Conservation (phyloP, 2,888 invertebrate genomes). For the Linnaemya vulpina region DNA sequence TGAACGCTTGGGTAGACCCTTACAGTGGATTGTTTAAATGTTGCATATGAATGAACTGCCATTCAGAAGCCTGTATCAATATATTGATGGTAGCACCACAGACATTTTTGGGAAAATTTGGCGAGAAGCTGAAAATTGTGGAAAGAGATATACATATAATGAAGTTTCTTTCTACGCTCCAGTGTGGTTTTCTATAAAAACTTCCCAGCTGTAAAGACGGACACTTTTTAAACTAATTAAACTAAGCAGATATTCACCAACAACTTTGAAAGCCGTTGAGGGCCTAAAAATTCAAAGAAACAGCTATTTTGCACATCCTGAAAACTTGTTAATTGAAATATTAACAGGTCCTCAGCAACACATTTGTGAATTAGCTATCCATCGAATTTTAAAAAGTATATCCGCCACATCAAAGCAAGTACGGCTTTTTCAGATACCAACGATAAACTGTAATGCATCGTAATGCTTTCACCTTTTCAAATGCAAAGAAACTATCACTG, state of each 20-base stretch:
- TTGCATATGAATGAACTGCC: too few relatives aligned
- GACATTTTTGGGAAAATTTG: slow-evolving; percentile 7
- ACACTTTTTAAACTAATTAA: neutral
- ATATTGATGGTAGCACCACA: too few relatives aligned
- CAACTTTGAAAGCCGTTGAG: too few relatives aligned
- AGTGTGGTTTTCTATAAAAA: slow-evolving; percentile 23
- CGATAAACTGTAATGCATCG: slow-evolving; percentile 18
- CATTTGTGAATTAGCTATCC: too few relatives aligned
- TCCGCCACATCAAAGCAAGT: slow-evolving; percentile 4
- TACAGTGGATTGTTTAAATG: too few relatives aligned
- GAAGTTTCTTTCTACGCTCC: neutral
- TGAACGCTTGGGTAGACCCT: too few relatives aligned
- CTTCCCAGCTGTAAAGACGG: neutral
- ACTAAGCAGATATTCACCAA: neutral
- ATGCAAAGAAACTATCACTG: slow-evolving; percentile 9
- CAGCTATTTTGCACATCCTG: too few relatives aligned
- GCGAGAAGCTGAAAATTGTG: slow-evolving; percentile 8
- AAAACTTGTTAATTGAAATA: neutral
- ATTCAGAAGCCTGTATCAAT: too few relatives aligned
- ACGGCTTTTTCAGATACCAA: slow-evolving; percentile 29
- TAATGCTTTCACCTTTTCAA: slow-evolving; percentile 10
- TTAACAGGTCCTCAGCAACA: too few relatives aligned
- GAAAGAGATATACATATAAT: slow-evolving; percentile 9
- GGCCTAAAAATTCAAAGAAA: too few relatives aligned
- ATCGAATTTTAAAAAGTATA: slow-evolving; percentile 22